Conservation (phyloP, 2,888 invertebrate genomes). For the Metalampra italica region DNA sequence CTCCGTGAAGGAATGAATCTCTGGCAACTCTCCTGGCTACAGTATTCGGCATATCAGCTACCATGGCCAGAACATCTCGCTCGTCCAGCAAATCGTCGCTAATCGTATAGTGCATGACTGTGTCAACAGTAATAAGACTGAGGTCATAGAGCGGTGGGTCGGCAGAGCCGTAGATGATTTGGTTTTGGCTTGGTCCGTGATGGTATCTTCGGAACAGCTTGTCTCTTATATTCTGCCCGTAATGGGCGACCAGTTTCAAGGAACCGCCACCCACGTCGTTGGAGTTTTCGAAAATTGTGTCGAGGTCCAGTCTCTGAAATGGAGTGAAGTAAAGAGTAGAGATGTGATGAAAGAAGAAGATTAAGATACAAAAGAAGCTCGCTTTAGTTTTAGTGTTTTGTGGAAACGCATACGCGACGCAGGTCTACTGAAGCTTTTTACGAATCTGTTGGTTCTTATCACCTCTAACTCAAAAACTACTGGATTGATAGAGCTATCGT, state of each 20-base stretch:
- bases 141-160: conserved; percentile 47
- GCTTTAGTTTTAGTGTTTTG: too few species aligned
- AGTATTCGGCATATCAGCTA: conserved; percentile 41
- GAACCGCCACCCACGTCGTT: conserved; percentile 33
- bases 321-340: not conserved
- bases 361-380: too few species aligned
- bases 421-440: too few species aligned
- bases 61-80: conserved; percentile 51
- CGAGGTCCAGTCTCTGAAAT: not conserved
- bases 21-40: conserved; percentile 40
- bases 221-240: conserved; percentile 56
- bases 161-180: conserved; percentile 30
- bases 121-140: conserved; percentile 34
- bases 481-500: too few species aligned
- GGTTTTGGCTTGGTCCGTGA: conserved; percentile 34
- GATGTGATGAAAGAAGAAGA: too few species aligned
- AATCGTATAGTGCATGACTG: conserved; percentile 51
- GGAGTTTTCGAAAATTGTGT: not conserved
- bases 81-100: conserved; percentile 42
- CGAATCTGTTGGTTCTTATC: too few species aligned
- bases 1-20: conserved; percentile 41
- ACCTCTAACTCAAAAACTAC: too few species aligned
- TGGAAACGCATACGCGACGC: too few species aligned
- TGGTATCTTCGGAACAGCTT: conserved; percentile 47
- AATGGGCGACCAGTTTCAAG: conserved; percentile 55